Evolutionary conservation across 2,888 invertebrate genomes (phyloP).

Genomic region (Drosophila lacicola): DNA sequence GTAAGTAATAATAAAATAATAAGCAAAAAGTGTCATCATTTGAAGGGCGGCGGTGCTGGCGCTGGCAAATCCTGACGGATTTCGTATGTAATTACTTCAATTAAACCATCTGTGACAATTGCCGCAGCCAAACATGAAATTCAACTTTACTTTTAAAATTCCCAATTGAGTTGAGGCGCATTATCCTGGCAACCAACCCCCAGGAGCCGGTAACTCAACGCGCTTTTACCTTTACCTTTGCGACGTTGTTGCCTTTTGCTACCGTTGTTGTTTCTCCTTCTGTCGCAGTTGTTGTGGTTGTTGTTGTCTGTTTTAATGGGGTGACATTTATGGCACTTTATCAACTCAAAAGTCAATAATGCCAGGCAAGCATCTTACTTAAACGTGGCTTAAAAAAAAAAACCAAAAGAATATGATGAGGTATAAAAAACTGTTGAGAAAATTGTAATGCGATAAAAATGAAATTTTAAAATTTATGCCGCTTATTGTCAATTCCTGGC

Average conservation of each 20-base stretch:
- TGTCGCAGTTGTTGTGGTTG: constrained; percentile 15
- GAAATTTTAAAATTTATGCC: constrained; percentile 78
- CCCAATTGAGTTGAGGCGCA: constrained; percentile 82
- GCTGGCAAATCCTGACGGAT: constrained; percentile 83
- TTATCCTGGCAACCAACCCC: constrained; percentile 72
- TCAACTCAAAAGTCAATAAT: constrained; percentile 81
- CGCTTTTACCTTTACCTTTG: constrained; percentile 51
- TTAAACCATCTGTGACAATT: constrained; percentile 86
- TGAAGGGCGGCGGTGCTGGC: constrained; percentile 30
- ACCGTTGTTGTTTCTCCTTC: constrained; percentile 42
- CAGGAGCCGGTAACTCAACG: constrained; percentile 49
- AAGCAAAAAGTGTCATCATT: constrained; percentile 76
- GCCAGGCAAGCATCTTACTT: constrained; percentile 67
- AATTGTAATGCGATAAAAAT: constrained; percentile 80
- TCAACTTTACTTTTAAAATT: constrained; percentile 83
- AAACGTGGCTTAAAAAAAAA: constrained; percentile 63
- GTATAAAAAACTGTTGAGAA: constrained; percentile 48
- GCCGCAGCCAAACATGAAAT: constrained; percentile 83
- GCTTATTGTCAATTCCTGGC: constrained; percentile 70
- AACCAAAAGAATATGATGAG: constrained; percentile 6
- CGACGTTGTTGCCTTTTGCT: constrained; percentile 38
- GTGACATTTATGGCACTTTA: constrained; percentile 83
- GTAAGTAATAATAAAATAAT: constrained; percentile 76
- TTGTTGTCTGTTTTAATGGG: constrained; percentile 71
- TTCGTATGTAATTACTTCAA: constrained; percentile 85